Base-by-base conservation (phyloP, 2,113 vertebrate species). In the Xenus cinereus region DNA sequence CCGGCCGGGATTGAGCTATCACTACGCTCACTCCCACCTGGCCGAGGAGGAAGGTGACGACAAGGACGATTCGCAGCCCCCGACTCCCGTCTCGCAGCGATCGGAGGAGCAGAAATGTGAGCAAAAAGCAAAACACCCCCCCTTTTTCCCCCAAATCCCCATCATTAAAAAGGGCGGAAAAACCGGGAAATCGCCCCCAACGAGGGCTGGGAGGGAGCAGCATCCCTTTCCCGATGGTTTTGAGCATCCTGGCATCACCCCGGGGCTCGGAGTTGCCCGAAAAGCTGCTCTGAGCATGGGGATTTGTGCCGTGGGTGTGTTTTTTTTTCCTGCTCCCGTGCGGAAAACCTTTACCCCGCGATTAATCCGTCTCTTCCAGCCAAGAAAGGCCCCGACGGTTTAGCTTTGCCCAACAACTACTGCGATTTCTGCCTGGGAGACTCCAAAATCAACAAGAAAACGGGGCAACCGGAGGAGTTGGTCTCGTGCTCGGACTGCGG, bases 401-500 rank as follows among this genome's bases (percentile, higher is more conserved):
- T 99, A 30, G 99, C 99, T 0, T 67, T 99, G 85, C 99, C 99
- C 84, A 99, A 99, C 97, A 99, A 99, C 74, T 99, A 99, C 98
- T 99, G 99, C 8, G 99, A 99, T 85, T 99, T 99, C 98, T 99
- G 99, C 89, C 95, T 99, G 95, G 99, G 99, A 1, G 99, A 99
- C 92, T 99, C 99, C 63, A 99, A 98, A 95, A 98, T 99, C 97
- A 99, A 99, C 96, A 99, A 99, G 98, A 99, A 99, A 85, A 99
- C 99, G 0, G 99, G 99, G 6, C 99, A 99, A 32, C 99, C 99
- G 0, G 99, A 99, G 92, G 99, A 99, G 96, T 96, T 99, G 84
- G 99, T 99, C 92, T 99, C 99, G 19, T 99, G 99, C 96, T 99
- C 99, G 0, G 99, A 99, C 98, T 99, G 99, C 6, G 99, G 99